Base-by-base conservation (phyloP, 2,888 invertebrate genomes). In the Chymomyza procnemis region DNA sequence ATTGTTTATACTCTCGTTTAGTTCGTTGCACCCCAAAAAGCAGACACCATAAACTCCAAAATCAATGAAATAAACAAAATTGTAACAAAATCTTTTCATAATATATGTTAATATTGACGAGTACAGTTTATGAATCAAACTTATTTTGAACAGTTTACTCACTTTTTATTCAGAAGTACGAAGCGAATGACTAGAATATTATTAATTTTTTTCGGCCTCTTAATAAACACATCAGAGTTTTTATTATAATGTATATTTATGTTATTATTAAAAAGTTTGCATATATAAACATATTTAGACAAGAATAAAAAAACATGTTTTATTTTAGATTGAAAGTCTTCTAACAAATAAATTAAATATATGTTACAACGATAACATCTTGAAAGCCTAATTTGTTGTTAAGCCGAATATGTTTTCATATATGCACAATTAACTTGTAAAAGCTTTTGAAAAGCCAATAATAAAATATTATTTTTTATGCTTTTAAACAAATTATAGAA, bases 51-150 rank as follows among this genome's bases (percentile, higher is more conserved):
- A 41, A 12, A 9, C 34, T 41, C 3, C 12, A 41, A 12, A 26
- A 50, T 56, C 50, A 41, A 60, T 34, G 62, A 73, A 74, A 64
- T 67, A 67, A 80, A 68, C 62, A 76, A 68, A 73, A 78, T 66
- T 80, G 85, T 84, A 71, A 79, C 85, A 12, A 41, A 34, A 9
- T 34, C 4, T 34, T 30, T 30, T n/a, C n/a, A 30, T 34, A 34
- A 34, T 9, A 34, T 4, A 26, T 26, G 26, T 26, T 26, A 5
- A 4, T 2, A 26, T 6, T 26, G 6, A 41, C 34, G 12, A 41
- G 1, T 41, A 1, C 2, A 41, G 34, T 41, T 41, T 12, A 12
- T 3, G 12, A 41, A 41, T 3, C 12, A 12, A 12, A 12, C 34
- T 41, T 12, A 41, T 41, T 14, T 41, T 3, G 6, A 1, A 41